Percentiles rank a stretch among this genome's conserved stretches.
Conservation (phyloP, 2,113 vertebrate species). For the Hucho hucho region DNA sequence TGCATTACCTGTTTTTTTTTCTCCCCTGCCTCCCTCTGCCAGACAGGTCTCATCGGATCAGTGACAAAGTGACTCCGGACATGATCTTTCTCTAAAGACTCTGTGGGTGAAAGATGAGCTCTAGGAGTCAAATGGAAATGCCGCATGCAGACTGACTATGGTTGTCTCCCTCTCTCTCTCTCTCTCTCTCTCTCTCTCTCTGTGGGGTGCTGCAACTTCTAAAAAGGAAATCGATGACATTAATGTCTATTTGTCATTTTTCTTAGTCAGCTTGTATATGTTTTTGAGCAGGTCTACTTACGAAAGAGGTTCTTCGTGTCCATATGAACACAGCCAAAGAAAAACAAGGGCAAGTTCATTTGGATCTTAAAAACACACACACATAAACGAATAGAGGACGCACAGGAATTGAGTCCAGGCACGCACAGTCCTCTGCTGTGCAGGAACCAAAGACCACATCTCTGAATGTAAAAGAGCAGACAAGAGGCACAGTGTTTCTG, state of each 20-base stretch:
- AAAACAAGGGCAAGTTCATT: slow-evolving; percentile 8
- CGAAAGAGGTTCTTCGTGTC: slow-evolving; percentile 2
- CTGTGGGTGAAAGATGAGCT: slow-evolving; percentile 27
- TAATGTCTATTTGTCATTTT: background rate
- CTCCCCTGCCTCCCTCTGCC: background rate
- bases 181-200: background rate
- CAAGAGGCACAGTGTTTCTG: slow-evolving; percentile 11
- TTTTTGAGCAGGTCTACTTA: background rate
- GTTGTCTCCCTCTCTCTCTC: background rate
- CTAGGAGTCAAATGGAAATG: slow-evolving; percentile 18
- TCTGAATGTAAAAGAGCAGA: slow-evolving; percentile 8
- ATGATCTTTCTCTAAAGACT: slow-evolving; percentile 38
- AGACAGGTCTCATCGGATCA: slow-evolving; percentile 27
- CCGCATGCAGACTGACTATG: slow-evolving; percentile 5
- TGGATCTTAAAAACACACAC: background rate
- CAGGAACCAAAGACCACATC: slow-evolving; percentile 4
- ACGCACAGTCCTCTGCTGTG: background rate
- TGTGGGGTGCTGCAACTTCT: background rate
- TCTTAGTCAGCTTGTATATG: slow-evolving; percentile 5
- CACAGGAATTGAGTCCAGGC: background rate
- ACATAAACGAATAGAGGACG: background rate
- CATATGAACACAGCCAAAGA: slow-evolving; percentile 1
- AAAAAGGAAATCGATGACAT: slow-evolving; percentile 7
- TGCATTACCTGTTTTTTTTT: slow-evolving; percentile 7
- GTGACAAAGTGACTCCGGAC: slow-evolving; percentile 27